A percentile compares a stretch with the other conserved stretches of the same genome.
Conservation (phyloP, 2,888 invertebrate genomes). For the Ophion costatus region DNA sequence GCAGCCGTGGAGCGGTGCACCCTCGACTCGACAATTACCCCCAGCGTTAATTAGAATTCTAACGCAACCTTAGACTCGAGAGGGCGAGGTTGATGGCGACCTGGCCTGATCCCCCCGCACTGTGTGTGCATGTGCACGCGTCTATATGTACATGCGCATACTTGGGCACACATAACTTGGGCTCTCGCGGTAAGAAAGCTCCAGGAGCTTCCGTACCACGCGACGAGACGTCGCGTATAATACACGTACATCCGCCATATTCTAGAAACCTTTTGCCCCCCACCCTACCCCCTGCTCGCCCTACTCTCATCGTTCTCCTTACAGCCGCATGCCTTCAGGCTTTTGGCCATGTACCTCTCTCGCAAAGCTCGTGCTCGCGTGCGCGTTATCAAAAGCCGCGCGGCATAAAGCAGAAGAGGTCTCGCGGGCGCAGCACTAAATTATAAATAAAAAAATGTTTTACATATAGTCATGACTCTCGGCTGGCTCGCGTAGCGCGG, state of each 20-base stretch:
- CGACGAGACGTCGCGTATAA: constrained; percentile 64
- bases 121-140: not conserved
- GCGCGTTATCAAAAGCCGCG: constrained; percentile 72
- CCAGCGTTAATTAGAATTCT: constrained; percentile 68
- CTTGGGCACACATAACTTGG: not conserved
- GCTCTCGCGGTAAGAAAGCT: constrained; percentile 59
- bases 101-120: constrained; percentile 18
- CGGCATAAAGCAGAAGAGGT: constrained; percentile 52
- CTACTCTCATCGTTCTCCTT: constrained; percentile 29
- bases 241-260: constrained; percentile 62
- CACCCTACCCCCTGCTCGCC: not conserved
- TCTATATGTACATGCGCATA: constrained; percentile 10
- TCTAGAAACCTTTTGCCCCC: constrained; percentile 46
- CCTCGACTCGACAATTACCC: constrained; percentile 61
- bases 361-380: constrained; percentile 73
- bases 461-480: constrained; percentile 66
- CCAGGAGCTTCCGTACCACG: constrained; percentile 62
- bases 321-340: constrained; percentile 46
- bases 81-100: constrained; percentile 31
- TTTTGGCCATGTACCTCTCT: constrained; percentile 49
- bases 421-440: constrained; percentile 69
- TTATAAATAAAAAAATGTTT: constrained; percentile 77
- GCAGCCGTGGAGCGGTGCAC: constrained; percentile 24
- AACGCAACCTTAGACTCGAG: constrained; percentile 56
- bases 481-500: constrained; percentile 55